Evolutionary conservation across 1,140 invertebrate genomes (phyloP).

Genomic region (Halyomorpha halys): DNA sequence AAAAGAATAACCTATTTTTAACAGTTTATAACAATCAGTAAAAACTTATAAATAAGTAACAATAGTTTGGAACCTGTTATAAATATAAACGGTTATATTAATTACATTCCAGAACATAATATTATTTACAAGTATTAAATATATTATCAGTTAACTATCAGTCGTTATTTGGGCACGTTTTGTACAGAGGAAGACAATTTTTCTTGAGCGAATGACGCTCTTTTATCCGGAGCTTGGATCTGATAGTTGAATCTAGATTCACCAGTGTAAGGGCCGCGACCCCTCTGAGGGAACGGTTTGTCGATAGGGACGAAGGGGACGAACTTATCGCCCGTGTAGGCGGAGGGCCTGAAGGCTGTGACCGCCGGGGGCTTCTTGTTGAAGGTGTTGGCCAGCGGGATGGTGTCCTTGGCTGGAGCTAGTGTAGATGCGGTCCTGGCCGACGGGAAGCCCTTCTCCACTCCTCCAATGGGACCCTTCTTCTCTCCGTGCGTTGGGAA

Average conservation of each 20-base stretch:
- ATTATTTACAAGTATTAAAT: too few relatives aligned
- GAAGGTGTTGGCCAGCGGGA: background rate
- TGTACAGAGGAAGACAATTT: too few relatives aligned
- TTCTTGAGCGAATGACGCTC: background rate
- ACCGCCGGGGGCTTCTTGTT: background rate
- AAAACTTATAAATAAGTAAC: too few relatives aligned
- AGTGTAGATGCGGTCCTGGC: background rate
- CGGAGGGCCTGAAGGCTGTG: background rate
- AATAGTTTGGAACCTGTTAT: too few relatives aligned
- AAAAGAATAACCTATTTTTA: too few relatives aligned
- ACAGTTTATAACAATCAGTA: too few relatives aligned
- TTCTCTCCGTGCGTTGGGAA: background rate
- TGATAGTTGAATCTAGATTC: background rate
- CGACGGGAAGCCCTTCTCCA: background rate
- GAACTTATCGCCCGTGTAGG: background rate
- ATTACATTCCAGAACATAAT: too few relatives aligned
- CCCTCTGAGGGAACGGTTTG: background rate
- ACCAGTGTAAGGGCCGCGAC: background rate
- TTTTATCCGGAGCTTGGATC: background rate
- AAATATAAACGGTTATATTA: too few relatives aligned
- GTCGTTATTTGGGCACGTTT: too few relatives aligned
- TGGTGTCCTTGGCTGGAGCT: background rate
- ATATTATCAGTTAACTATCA: too few relatives aligned
- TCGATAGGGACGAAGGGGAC: background rate
- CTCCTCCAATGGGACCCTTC: background rate